Evolutionary conservation across 1,140 invertebrate genomes (phyloP), one percentile per base, ranked within the genome.

Genomic region (Bombus fervidus): DNA sequence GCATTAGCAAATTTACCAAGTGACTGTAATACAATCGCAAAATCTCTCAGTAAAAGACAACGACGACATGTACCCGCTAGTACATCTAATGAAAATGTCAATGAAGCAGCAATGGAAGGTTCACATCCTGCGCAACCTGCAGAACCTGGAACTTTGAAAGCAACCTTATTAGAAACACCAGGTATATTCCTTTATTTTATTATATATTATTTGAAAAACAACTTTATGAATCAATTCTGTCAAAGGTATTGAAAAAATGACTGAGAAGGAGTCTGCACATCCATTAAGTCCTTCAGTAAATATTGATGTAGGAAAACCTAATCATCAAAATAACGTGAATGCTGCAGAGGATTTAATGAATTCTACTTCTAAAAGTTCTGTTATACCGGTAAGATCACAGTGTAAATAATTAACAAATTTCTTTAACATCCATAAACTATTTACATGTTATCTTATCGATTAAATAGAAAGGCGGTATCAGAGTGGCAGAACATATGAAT

Each of bases 1-100:
- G 97, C 98, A 81, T 95, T 99, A 87, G 98, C 99, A 25, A 99
- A 99, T 96, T 95, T 99, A 81, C 98, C 99, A 5, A 98, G 98
- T 75, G 99, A 99, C 94, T 97, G 98, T 93, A 96, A 96, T 22
- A 97, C 98, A 76, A 99, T 99, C 91, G 97, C 97, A 37, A 98
- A 98, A 92, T 98, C 98, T 8, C 94, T 99, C 34, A 97, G 96
- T 85, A 97, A 96, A 80, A 96, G 97, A 69, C 96, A 97, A 83
- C 95, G 96, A 62, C 95, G 96, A 69, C 92, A 93, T 25, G 90
- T 95, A 64, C 93, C 94, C 57, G 92, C 93, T 22, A 92, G 94
- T 93, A 93, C 89, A 66, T 94, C 93, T 31, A 93, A 83, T 47
- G 96, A 95, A 86, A 96, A 95, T 75, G 94, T 95, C 59, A 94